Base-by-base conservation (phyloP, 2,113 vertebrate species). In the Nibea albiflora region DNA sequence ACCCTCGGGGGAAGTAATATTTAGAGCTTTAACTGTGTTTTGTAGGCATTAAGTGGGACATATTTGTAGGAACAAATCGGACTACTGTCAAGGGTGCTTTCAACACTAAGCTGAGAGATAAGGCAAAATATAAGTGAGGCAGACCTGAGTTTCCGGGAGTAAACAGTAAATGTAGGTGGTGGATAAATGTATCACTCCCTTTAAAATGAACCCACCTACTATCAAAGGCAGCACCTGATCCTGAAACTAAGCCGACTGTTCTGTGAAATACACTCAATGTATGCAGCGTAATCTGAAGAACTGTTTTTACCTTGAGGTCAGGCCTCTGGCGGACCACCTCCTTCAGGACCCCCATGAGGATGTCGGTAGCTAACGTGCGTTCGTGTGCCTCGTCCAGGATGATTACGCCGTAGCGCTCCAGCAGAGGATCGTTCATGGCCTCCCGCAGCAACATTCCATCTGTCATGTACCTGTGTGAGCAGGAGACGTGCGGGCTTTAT, bases 341-440 rank as follows among this genome's bases (percentile, higher is more conserved):
- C 90, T 99, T 99, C 65, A 99, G 88, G 89, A 99, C 98, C 28
- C 97, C 97, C 97, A 99, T 98, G 85, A 99, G 95, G 89, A 99
- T 99, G 93, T 99, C 98, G 1, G 98, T 99, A 71, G 98, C 97
- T 89, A 99, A 92, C 12, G 98, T 99, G 87, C 98, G 96, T 89
- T 99, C 97, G 69, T 99, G 98, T 65, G 98, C 98, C 90, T 99
- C 97, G 57, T 99, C 98, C 94, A 99, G 95, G 88, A 99, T 98
- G 90, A 99, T 97, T 73, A 99, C 98, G 56, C 97, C 97, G 0
- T 99, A 99, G 62, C 97, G 96, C 78, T 99, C 98, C 73, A 99
- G 94, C 68, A 99, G 94, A n/a, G 98, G 97, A 88, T 99, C 97
- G 3, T 99, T 99, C 97, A 99, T 99, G 16, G 97, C 97, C 89